Percentiles rank a stretch among this genome's conserved stretches.
Conservation (phyloP, 2,888 invertebrate genomes). For the Sialis lutaria region DNA sequence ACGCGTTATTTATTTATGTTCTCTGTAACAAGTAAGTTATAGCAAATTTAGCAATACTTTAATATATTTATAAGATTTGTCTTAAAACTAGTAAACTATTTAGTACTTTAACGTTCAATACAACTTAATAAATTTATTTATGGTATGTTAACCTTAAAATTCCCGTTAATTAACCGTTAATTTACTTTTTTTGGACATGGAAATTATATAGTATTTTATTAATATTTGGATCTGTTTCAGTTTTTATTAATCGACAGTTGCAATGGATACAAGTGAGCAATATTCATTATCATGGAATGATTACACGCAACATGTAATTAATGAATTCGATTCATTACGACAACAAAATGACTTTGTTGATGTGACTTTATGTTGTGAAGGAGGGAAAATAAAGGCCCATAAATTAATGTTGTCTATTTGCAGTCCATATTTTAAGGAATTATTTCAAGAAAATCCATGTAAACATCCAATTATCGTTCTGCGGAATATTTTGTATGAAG, state of each 20-base stretch:
- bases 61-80: no score
- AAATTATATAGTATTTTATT: no score
- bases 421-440: constrained; percentile 60
- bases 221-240: background rate
- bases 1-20: no score
- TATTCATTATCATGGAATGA: constrained; percentile 80
- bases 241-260: background rate
- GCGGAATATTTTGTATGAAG: constrained; percentile 59
- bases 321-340: constrained; percentile 58
- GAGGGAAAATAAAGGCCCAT: constrained; percentile 67
- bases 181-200: no score
- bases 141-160: no score
- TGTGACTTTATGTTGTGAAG: constrained; percentile 74
- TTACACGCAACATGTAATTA: constrained; percentile 62
- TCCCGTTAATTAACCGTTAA: no score
- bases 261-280: constrained; percentile 25
- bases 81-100: no score
- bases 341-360: constrained; percentile 57
- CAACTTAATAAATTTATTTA: no score
- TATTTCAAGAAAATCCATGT: constrained; percentile 59
- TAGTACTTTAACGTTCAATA: no score
- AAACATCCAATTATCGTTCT: constrained; percentile 69
- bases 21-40: no score
- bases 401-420: constrained; percentile 73
- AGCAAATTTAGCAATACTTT: no score